A percentile compares a stretch with the other conserved stretches of the same genome.
Evolutionary conservation across 2,797 vertebrate genomes (phyloP).

Genomic region (Okamejei kenojei): DNA sequence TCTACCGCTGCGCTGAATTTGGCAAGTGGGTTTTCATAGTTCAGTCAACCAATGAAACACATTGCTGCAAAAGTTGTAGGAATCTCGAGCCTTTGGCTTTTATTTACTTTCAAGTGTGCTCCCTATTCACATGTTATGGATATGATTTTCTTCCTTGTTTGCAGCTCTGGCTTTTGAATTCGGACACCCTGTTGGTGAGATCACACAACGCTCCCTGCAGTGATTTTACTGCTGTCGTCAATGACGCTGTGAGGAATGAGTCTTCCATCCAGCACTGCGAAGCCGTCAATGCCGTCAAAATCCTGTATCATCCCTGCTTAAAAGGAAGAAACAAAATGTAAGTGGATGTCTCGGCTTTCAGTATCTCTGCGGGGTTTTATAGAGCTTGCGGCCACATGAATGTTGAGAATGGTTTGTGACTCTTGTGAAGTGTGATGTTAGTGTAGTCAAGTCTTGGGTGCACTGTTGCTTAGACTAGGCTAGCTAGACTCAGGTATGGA

Average conservation of each 20-base stretch:
- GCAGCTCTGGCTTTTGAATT: slow-evolving; percentile 92
- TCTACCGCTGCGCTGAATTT: too few relatives aligned
- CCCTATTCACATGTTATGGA: not conserved
- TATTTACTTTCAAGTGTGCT: not conserved
- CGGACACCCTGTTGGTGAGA: slow-evolving; percentile 75
- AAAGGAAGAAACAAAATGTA: slow-evolving; percentile 73
- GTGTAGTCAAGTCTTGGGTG: not conserved
- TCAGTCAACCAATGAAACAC: too few relatives aligned
- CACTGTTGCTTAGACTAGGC: not conserved
- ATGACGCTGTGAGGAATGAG: slow-evolving; percentile 45
- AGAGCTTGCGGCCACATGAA: too few relatives aligned
- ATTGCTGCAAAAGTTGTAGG: not conserved
- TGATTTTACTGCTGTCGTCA: slow-evolving; percentile 52
- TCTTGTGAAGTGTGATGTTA: not conserved
- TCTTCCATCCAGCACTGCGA: slow-evolving; percentile 46
- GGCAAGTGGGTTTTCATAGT: too few relatives aligned
- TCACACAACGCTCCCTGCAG: slow-evolving; percentile 51
- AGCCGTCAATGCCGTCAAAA: slow-evolving; percentile 67
- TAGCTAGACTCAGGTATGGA: not conserved
- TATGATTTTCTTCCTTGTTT: slow-evolving; percentile 43
- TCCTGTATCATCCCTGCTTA: slow-evolving; percentile 76
- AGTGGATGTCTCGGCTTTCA: slow-evolving; percentile 47
- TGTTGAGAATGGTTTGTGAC: not conserved
- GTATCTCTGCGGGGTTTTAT: slow-evolving; percentile 26
- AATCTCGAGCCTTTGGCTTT: not conserved